A percentile compares a stretch with the other conserved stretches of the same genome.
Evolutionary conservation across 2,888 invertebrate genomes (phyloP).

Genomic region (Euspilapteryx auroguttella): DNA sequence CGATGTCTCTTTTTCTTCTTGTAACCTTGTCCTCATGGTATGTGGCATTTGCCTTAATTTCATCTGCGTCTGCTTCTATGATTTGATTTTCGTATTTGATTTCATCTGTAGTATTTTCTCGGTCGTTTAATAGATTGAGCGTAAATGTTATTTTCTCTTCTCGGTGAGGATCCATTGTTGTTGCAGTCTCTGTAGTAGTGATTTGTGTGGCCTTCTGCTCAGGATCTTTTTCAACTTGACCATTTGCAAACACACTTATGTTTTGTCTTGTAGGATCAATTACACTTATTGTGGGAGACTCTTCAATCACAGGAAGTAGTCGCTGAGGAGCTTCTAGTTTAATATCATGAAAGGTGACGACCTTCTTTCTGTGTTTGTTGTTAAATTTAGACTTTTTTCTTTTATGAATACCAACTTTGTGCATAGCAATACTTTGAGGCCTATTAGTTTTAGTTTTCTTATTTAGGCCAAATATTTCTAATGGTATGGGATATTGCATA

Average conservation of each 20-base stretch:
- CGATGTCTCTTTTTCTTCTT: background rate
- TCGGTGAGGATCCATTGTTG: background rate
- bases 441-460: conserved; percentile 13
- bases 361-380: conserved; percentile 32
- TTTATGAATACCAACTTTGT: conserved; percentile 37
- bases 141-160: no score
- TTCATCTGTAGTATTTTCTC: no score
- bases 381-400: conserved; percentile 31
- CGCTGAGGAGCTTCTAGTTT: conserved; percentile 20
- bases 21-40: background rate
- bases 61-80: background rate
- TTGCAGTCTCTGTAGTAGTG: background rate
- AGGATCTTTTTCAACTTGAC: no score
- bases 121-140: background rate
- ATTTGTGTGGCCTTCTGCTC: background rate
- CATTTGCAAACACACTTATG: background rate
- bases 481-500: conserved; percentile 28
- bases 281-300: background rate
- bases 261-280: background rate
- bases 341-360: conserved; percentile 28
- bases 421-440: conserved; percentile 18
- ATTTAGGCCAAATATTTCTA: conserved; percentile 23
- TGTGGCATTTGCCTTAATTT: background rate
- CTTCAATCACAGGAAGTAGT: no score
- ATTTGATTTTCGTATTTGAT: no score